Conservation (phyloP, 30 jellyfish, hydroid and myxozoan genomes). For the Morbakka virulenta region DNA sequence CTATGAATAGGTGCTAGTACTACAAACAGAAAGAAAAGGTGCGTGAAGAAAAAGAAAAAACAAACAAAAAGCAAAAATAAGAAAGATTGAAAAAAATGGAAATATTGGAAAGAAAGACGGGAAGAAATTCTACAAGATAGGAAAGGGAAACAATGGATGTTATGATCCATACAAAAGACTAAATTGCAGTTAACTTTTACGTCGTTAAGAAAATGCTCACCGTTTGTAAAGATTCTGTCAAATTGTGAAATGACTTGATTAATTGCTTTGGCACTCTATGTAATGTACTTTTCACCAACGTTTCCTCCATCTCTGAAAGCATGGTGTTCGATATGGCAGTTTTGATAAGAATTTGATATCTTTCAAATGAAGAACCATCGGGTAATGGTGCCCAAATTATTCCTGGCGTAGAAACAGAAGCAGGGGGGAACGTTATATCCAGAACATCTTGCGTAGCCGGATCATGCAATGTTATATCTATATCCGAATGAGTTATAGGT, state of each 20-base stretch:
- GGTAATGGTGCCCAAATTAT: slow-evolving; percentile 60
- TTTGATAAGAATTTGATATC: slow-evolving; percentile 38
- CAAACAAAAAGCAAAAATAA: no score
- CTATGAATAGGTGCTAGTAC: no score
- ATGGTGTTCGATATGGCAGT: slow-evolving; percentile 35
- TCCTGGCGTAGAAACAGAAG: slow-evolving; percentile 55
- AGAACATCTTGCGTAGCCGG: slow-evolving; percentile 41
- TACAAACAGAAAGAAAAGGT: no score
- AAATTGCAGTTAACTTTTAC: no score
- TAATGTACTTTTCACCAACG: slow-evolving; percentile 33
- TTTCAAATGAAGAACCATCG: slow-evolving; percentile 26
- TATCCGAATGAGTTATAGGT: slow-evolving; percentile 28
- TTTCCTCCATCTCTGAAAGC: slow-evolving; percentile 44
- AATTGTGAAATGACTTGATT: slow-evolving; percentile 14
- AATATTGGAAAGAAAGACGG: no score
- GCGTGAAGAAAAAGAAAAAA: no score
- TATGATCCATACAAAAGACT: no score
- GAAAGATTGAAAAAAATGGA: no score
- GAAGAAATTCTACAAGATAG: not conserved
- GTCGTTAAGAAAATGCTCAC: no score
- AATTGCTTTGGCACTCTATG: slow-evolving; percentile 32
- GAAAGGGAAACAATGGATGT: not conserved
- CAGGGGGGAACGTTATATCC: slow-evolving; percentile 42
- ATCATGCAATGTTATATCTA: slow-evolving; percentile 53
- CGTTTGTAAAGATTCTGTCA: slow-evolving; percentile 19